phyloP scores from a whole-genome alignment of 1,140 invertebrate genomes.

The Drosophila seguyi region DNA sequence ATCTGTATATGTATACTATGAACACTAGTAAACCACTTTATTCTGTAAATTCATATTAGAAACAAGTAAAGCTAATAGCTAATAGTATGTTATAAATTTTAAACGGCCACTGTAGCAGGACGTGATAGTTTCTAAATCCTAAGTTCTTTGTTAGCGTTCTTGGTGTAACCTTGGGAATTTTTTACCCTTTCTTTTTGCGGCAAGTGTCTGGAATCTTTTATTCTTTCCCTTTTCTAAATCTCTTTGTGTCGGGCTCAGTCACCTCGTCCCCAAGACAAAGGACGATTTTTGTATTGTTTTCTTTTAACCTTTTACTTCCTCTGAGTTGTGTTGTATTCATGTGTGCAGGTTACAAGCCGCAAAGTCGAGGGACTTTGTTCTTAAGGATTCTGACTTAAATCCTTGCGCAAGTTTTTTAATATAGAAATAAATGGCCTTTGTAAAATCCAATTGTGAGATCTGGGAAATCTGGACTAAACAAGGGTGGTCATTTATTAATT shows the following conservation, averaged over 20 bases:
- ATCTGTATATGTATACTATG: neutral
- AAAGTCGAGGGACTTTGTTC: conserved; percentile 66
- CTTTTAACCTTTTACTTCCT: conserved; percentile 71
- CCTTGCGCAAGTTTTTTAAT: conserved; percentile 53
- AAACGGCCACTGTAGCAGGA: neutral
- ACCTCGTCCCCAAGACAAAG: conserved; percentile 33
- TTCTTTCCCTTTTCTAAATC: conserved; percentile 27
- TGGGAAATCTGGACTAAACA: no score
- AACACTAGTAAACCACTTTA: neutral
- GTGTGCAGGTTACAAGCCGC: conserved; percentile 42
- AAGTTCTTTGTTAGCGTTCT: conserved; percentile 1
- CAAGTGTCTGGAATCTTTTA: conserved; percentile 62
- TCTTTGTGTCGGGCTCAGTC: conserved; percentile 57
- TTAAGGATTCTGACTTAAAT: conserved; percentile 63
- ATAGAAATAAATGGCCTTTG: neutral
- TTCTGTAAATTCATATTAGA: conserved; percentile 26
- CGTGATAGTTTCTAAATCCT: conserved; percentile 9
- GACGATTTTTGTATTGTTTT: conserved; percentile 35
- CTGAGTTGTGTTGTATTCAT: conserved; percentile 3
- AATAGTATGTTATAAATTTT: no score
- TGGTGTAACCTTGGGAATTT: conserved; percentile 7
- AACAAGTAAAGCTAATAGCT: conserved; percentile 9
- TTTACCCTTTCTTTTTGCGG: conserved; percentile 8
- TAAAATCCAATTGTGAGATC: neutral
- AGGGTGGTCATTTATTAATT: neutral